These are phyloP conservation scores for Acrossocheilus fasciatus DNA, from an alignment of 2,797 vertebrate genomes.

Conservation along the genomic window DNA sequence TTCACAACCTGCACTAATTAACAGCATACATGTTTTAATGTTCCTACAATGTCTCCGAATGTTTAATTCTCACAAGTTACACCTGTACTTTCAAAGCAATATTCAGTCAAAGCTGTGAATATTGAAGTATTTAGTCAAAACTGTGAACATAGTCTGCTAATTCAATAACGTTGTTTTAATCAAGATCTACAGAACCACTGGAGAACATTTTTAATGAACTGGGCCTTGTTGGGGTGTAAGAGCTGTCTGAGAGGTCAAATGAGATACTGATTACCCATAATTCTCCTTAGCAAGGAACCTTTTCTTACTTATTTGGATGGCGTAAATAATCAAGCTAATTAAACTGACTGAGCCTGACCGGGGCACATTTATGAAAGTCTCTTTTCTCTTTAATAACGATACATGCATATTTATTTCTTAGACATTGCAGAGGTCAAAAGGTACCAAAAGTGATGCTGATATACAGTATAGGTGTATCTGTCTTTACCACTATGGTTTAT, in stretches of 20 bases:
- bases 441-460: neutral
- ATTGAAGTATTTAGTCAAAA: constrained; percentile 27
- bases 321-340: constrained; percentile 6
- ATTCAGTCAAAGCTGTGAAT: neutral
- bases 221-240: neutral
- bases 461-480: neutral
- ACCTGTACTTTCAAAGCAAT: constrained; percentile 21
- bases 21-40: neutral
- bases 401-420: neutral
- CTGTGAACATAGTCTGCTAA: constrained; percentile 30
- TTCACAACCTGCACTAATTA: neutral
- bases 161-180: constrained; percentile 53
- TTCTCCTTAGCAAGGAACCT: neutral
- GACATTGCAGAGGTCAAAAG: neutral
- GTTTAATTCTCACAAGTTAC: neutral
- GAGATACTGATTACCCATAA: neutral
- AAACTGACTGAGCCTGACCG: neutral
- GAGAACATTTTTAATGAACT: neutral
- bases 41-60: neutral
- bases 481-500: neutral
- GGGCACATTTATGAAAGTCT: neutral
- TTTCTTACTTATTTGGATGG: neutral
- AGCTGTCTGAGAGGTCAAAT: neutral
- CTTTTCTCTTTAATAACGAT: neutral
- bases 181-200: neutral